These are phyloP conservation scores for Perdita meconis DNA, from an alignment of 2,888 invertebrate species.

Conservation along the genomic window DNA sequence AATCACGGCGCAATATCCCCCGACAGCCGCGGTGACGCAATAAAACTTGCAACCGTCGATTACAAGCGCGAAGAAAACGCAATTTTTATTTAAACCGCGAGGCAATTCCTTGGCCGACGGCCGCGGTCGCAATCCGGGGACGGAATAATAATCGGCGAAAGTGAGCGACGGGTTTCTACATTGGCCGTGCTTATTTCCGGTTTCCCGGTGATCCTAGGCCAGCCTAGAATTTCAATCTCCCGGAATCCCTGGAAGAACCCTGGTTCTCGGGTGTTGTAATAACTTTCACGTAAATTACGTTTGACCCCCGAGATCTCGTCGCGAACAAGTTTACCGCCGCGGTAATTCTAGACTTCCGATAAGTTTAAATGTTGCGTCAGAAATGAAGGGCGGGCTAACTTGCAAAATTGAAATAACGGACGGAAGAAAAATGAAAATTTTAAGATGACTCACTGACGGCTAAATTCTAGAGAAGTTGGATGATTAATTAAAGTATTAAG, in stretches of 20 bases:
- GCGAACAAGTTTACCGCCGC: neutral
- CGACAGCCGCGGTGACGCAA: neutral
- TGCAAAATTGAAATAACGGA: too few relatives aligned
- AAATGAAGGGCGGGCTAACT: too few relatives aligned
- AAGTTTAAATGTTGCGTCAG: neutral
- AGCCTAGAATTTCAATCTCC: constrained; percentile 38
- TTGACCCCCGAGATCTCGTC: constrained; percentile 42
- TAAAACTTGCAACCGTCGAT: constrained; percentile 12
- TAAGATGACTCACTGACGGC: too few relatives aligned
- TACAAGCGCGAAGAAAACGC: neutral
- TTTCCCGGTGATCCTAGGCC: constrained; percentile 1
- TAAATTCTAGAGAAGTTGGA: too few relatives aligned
- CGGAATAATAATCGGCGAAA: constrained; percentile 40
- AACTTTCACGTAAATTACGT: constrained; percentile 51
- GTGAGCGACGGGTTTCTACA: constrained; percentile 27
- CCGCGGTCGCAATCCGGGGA: constrained; percentile 7
- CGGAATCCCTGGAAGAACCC: neutral
- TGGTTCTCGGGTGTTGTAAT: constrained; percentile 32
- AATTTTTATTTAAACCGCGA: constrained; percentile 19
- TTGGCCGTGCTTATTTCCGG: constrained; percentile 8
- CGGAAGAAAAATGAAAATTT: too few relatives aligned
- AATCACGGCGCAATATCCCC: constrained; percentile 20
- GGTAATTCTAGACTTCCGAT: constrained; percentile 18
- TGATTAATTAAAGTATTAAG: too few relatives aligned
- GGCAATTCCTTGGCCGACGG: constrained; percentile 4